Evolutionary conservation across 2,888 invertebrate genomes (phyloP), one percentile per base, ranked within the genome.

Genomic region (Archips crataeganus): DNA sequence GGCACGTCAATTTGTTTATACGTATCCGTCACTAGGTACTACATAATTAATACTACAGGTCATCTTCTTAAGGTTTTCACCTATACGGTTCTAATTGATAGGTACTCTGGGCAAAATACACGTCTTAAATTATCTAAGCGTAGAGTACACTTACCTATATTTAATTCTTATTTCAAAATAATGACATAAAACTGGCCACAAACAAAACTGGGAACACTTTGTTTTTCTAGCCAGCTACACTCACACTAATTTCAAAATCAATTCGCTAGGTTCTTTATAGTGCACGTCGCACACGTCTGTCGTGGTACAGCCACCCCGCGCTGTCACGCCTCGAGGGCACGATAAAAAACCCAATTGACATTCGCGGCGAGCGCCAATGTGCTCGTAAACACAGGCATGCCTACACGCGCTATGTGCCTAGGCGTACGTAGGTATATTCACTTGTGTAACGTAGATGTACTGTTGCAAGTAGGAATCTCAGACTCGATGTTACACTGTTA

Each of bases 261-360:
- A 59, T 42, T 32, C 45, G 15, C 59, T 47, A 59, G 67, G 67
- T 68, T 47, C n/a, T 68, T 60, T 47, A 67, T 39, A 59, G 45
- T 34, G n/a, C 34, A 47, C 59, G 59, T 15, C 59, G 5, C 45
- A 5, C 54, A 13, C n/a, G 23, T 42, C 5, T 42, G 66, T 54
- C 57, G 42, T 47, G n/a, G 15, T 23, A 32, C 3, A 4, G n/a
- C 11, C 8, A 39, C 49, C 63, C n/a, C 42, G 54, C 23, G 72
- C 49, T 68, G 47, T 68, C 82, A 80, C 82, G 84, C 83, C 85
- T 86, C 84, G 82, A 85, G 84, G 87, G 88, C 88, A 88, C 89
- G 87, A 90, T 90, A 89, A 89, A 91, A 90, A 91, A 87, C 87
- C 87, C 90, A 87, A 91, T 90, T 89, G 90, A 85, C 89, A 89